Evolutionary conservation across 2,113 vertebrate species (phyloP).

Genomic region (Bufo gargarizans): DNA sequence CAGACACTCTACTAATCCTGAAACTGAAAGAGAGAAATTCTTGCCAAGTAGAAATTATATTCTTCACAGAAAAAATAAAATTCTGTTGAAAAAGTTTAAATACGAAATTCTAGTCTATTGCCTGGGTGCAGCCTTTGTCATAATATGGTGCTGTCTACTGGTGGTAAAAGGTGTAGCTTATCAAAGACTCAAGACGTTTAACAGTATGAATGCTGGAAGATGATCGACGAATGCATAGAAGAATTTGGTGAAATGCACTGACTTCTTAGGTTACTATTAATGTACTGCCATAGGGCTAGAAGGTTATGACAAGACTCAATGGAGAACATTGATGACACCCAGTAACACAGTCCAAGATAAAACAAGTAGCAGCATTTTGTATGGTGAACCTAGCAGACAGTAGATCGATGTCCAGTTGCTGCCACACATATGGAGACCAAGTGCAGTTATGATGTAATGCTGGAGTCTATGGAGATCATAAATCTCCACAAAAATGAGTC

Average conservation of each 20-base stretch:
- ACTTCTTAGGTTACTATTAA: background rate
- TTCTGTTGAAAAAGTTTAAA: background rate
- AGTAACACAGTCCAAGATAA: background rate
- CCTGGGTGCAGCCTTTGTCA: background rate
- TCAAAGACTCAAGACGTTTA: background rate
- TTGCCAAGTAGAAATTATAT: background rate
- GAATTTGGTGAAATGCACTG: slow-evolving; percentile 9
- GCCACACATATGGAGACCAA: slow-evolving; percentile 23
- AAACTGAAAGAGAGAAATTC: background rate
- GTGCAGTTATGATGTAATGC: slow-evolving; percentile 33
- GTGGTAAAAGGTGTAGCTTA: background rate
- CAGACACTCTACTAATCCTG: background rate
- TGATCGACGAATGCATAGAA: slow-evolving; percentile 27
- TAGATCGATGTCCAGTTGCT: background rate
- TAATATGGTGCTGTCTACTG: background rate
- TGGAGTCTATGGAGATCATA: slow-evolving; percentile 16
- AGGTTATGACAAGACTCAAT: background rate
- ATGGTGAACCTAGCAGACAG: background rate
- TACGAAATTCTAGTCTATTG: slow-evolving; percentile 2
- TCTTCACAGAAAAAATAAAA: background rate
- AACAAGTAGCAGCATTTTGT: slow-evolving; percentile 42
- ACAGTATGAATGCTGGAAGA: slow-evolving; percentile 37
- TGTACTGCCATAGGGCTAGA: background rate
- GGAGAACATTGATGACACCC: background rate
- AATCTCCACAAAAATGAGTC: slow-evolving; percentile 8